phyloP scores from a whole-genome alignment of 2,113 vertebrate genomes.

The Pipra filicauda region DNA sequence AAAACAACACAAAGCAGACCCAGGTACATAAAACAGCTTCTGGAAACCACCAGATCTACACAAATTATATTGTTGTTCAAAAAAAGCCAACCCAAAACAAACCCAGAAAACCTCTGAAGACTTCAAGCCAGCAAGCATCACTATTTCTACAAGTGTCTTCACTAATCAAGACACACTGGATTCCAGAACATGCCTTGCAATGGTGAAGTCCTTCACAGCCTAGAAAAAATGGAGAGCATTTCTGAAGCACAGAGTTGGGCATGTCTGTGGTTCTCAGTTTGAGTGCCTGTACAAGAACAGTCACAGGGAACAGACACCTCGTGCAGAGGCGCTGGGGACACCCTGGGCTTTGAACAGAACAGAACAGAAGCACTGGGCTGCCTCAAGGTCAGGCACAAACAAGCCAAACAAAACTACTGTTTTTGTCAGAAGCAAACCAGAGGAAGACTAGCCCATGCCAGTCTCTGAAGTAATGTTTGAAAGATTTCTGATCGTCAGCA shows the following conservation, averaged over 20 bases:
- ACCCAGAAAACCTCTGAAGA: not conserved
- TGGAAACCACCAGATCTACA: not conserved
- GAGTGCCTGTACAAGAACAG: not conserved
- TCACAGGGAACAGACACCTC: not conserved
- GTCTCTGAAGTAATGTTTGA: not conserved
- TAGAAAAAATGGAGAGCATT: not conserved
- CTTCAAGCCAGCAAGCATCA: not conserved
- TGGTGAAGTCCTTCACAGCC: not conserved
- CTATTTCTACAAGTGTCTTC: not conserved
- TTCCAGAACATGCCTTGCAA: not conserved
- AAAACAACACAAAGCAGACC: not conserved
- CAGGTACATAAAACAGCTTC: not conserved
- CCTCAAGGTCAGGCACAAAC: not conserved
- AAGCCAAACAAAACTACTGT: not conserved
- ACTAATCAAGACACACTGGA: not conserved
- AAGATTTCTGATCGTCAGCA: not conserved
- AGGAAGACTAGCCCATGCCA: not conserved
- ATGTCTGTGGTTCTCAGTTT: accelerated
- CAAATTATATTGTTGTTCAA: not conserved
- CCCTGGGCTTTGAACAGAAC: not conserved
- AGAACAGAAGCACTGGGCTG: not conserved
- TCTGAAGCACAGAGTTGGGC: not conserved
- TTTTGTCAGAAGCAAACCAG: not conserved
- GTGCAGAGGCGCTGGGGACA: not conserved
- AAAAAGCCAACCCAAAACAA: not conserved